phyloP scores from a whole-genome alignment of 1,140 invertebrate genomes.

The Drosophila novamexicana region DNA sequence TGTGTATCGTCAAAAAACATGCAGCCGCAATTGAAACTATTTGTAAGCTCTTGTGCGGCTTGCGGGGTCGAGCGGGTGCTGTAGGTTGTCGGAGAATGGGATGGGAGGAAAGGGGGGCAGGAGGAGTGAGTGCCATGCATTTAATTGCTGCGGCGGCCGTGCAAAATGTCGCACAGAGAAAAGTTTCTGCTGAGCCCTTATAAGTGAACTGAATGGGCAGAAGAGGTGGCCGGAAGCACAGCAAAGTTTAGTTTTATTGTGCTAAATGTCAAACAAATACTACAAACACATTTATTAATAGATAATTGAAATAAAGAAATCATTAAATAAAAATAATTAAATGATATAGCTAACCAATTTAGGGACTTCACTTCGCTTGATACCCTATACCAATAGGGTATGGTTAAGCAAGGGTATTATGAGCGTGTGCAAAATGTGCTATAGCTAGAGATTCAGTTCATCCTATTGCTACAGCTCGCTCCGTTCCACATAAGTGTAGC shows the following conservation, averaged over 20 bases:
- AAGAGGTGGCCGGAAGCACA: background rate
- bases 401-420: too few relatives aligned
- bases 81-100: background rate
- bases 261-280: background rate
- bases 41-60: slow-evolving; percentile 35
- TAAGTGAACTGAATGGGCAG: background rate
- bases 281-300: too few relatives aligned
- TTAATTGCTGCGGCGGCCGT: slow-evolving; percentile 59
- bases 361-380: too few relatives aligned
- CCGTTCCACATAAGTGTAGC: too few relatives aligned
- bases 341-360: too few relatives aligned
- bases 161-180: slow-evolving; percentile 35
- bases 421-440: too few relatives aligned
- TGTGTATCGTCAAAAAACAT: slow-evolving; percentile 70
- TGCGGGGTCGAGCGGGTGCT: too few relatives aligned
- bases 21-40: slow-evolving; percentile 75
- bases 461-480: too few relatives aligned
- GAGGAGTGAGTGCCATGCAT: slow-evolving; percentile 49
- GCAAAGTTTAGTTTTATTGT: background rate
- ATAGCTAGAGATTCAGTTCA: too few relatives aligned
- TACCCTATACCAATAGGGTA: too few relatives aligned
- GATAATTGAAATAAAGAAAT: too few relatives aligned
- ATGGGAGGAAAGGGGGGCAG: background rate
- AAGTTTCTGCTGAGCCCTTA: slow-evolving; percentile 19
- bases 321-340: background rate